Evolutionary conservation across 2,113 vertebrate species (phyloP), one percentile per base, ranked within the genome.

Genomic region (Glaucidium brasilianum): DNA sequence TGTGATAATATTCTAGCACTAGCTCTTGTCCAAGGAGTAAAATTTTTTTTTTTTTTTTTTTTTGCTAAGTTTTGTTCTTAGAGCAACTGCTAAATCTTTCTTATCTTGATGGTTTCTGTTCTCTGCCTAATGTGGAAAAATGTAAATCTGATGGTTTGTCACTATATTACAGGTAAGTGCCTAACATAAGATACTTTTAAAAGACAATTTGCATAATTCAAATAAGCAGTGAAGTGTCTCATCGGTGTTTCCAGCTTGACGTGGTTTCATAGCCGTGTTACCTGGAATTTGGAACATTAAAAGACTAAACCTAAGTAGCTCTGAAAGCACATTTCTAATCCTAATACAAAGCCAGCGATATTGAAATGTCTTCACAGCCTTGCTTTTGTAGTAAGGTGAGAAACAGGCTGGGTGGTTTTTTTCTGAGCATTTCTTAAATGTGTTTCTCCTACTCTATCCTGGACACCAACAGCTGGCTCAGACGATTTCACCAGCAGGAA

Each of bases 401-500:
- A 9, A 34, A 11, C 2, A 1, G 3, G 17, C 12, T 49, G 1
- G 1, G 6, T 45, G 39, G 10, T 6, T 82, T 34, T 43, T 37
- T 25, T 16, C 43, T 67, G 12, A 3, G 10, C 21, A 20, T 43
- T 43, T 21, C 34, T 26, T 2, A 12, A 37, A 32, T 4, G 45
- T 15, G 5, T 47, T 63, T 39, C 30, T 23, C 9, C 15, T 2
- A 8, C 43, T n/a, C 27, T 22, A 2, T 16, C 69, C 43, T 18
- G 9, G 9, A 8, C 29, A 3, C 3, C 0, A 6, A 3, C 15
- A 13, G 41, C 52, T 47, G 32, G 15, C 74, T 92, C 4, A 1
- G 59, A 2, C 1, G n/a, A 13, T 71, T 39, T n/a, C 23, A 0
- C 0, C 30, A 55, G 74, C 30, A 56, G 58, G 43, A 29, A 68